Conservation (phyloP, 2,797 vertebrate species). For the Coilia nasus region DNA sequence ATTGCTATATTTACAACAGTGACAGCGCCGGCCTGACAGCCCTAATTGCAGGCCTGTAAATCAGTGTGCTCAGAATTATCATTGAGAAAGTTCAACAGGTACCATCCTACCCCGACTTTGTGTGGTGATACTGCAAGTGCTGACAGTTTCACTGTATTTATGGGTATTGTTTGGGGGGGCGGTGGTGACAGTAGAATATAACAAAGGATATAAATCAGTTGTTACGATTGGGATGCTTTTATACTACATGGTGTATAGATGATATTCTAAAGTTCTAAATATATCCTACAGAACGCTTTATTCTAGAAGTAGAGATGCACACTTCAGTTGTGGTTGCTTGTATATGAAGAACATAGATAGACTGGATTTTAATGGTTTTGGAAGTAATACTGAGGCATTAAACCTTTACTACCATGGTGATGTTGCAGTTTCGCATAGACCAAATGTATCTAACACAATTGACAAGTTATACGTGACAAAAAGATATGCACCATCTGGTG, state of each 20-base stretch:
- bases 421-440: background rate
- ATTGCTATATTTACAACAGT: conserved; percentile 21
- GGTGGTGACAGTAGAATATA: background rate
- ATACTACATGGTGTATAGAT: background rate
- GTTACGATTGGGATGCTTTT: background rate
- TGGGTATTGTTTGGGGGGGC: background rate
- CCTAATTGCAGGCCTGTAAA: conserved; percentile 12
- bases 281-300: background rate
- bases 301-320: background rate
- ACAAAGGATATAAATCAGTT: background rate
- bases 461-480: background rate
- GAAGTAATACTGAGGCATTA: background rate
- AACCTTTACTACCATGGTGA: background rate
- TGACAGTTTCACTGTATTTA: background rate
- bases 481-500: background rate
- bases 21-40: background rate
- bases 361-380: background rate
- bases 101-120: background rate
- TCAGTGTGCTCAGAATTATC: conserved; percentile 1
- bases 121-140: background rate
- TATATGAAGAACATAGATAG: background rate
- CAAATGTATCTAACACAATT: background rate
- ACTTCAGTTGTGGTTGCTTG: background rate
- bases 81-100: conserved; percentile 15
- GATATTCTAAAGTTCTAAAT: background rate